Conservation (phyloP, 2,113 vertebrate species). For the Macquaria australasica region DNA sequence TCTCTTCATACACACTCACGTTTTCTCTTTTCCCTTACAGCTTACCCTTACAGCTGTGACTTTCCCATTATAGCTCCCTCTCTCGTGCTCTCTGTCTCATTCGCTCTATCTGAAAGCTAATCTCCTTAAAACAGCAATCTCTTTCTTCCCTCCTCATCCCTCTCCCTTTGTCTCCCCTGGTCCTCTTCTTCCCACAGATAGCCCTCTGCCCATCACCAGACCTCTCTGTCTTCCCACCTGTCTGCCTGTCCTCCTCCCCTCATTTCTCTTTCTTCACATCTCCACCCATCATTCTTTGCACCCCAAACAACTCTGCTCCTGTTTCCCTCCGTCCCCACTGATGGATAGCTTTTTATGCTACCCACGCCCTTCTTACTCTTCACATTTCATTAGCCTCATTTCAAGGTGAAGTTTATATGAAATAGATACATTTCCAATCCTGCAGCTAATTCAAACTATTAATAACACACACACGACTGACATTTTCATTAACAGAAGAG, state of each 20-base stretch:
- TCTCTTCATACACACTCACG: conserved; percentile 21
- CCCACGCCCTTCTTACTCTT: conserved; percentile 5
- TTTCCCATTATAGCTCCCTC: conserved; percentile 52
- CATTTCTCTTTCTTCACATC: conserved; percentile 66
- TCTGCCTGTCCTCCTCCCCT: conserved; percentile 46
- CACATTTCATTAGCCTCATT: conserved; percentile 39
- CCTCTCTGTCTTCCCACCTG: conserved; percentile 71
- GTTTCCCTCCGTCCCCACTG: conserved; percentile 20
- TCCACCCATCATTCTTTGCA: conserved; percentile 68
- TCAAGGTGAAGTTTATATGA: conserved; percentile 61
- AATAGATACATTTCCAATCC: conserved; percentile 58
- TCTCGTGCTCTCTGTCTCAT: conserved; percentile 30
- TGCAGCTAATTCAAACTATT: conserved; percentile 47
- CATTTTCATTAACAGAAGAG: conserved; percentile 49
- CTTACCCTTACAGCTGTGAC: conserved; percentile 52
- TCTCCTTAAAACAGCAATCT: conserved; percentile 69
- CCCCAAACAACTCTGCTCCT: conserved; percentile 59
- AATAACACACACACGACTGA: conserved; percentile 20
- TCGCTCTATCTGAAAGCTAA: conserved; percentile 62
- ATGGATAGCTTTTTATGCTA: conserved; percentile 46
- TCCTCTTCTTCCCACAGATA: conserved; percentile 47
- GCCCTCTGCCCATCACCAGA: conserved; percentile 60
- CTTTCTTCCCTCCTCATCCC: conserved; percentile 35
- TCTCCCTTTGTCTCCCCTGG: conserved; percentile 56
- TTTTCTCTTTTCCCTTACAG: conserved; percentile 40